Evolutionary conservation across 2,113 vertebrate species (phyloP).

Genomic region (Prionailurus bengalensis): DNA sequence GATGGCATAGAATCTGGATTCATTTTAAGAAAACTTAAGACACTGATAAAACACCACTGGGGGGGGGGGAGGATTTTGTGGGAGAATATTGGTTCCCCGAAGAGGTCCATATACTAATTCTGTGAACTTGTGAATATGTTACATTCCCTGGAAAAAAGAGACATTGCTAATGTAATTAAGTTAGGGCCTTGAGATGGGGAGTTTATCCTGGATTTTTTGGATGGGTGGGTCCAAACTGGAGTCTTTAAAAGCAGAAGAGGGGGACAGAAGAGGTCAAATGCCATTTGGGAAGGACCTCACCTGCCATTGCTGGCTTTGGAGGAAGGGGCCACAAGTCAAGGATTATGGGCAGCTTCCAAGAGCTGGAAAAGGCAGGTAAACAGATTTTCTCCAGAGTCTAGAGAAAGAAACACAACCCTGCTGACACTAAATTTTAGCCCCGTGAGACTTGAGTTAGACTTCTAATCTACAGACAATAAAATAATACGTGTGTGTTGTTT

Average conservation of each 20-base stretch:
- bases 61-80: neutral
- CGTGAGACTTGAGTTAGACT: neutral
- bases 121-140: neutral
- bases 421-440: neutral
- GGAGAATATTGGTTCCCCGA: neutral
- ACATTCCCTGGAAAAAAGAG: neutral
- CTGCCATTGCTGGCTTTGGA: neutral
- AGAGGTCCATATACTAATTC: neutral
- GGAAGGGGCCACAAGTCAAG: neutral
- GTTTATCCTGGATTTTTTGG: neutral
- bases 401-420: neutral
- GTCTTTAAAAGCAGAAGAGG: neutral
- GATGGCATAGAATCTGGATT: neutral
- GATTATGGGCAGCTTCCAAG: neutral
- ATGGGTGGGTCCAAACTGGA: neutral
- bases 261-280: neutral
- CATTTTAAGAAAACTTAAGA: conserved; percentile 20
- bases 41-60: neutral
- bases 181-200: neutral
- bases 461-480: neutral
- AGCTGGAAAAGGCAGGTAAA: neutral
- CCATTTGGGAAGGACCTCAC: neutral
- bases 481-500: neutral
- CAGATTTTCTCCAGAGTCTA: neutral
- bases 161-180: neutral